A percentile compares a stretch with the other conserved stretches of the same genome.
Conservation (phyloP, 2,888 invertebrate genomes). For the Kuschelorhynchus macadamiae region DNA sequence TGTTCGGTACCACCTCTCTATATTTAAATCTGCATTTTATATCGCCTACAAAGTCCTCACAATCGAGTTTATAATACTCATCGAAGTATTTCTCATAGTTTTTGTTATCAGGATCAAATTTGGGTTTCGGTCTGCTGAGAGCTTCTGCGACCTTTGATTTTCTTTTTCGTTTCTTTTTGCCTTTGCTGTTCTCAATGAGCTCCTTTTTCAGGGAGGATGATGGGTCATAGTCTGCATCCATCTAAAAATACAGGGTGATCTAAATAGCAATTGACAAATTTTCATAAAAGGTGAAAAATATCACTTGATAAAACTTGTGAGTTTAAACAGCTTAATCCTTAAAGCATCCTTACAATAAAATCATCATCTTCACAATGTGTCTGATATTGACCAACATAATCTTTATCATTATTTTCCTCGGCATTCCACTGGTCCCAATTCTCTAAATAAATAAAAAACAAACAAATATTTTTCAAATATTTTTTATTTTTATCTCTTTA, state of each 20-base stretch:
- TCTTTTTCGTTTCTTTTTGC: constrained; percentile 73
- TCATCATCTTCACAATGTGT: constrained; percentile 85
- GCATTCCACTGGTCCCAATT: constrained; percentile 78
- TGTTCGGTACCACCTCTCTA: constrained; percentile 88
- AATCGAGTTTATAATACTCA: constrained; percentile 95
- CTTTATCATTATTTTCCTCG: constrained; percentile 33
- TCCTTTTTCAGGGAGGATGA: constrained; percentile 72
- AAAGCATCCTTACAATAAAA: constrained; percentile 72
- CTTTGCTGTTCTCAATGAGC: constrained; percentile 72
- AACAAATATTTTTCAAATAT: background rate
- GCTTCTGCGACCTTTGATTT: constrained; percentile 85
- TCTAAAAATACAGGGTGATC: constrained; percentile 72
- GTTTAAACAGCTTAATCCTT: too few species aligned
- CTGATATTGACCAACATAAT: constrained; percentile 57
- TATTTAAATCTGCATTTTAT: constrained; percentile 95
- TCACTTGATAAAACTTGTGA: too few species aligned
- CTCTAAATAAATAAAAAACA: constrained; percentile 67
- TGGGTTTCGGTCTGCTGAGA: constrained; percentile 83
- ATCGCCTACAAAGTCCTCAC: constrained; percentile 95
- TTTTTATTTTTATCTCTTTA: background rate
- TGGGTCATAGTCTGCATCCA: constrained; percentile 91
- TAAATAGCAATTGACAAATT: too few species aligned
- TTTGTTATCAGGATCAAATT: constrained; percentile 84
- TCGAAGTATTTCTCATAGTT: constrained; percentile 91
- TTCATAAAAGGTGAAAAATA: too few species aligned